Base-by-base conservation (phyloP, 2,113 vertebrate species). In the Embiotoca jacksoni region DNA sequence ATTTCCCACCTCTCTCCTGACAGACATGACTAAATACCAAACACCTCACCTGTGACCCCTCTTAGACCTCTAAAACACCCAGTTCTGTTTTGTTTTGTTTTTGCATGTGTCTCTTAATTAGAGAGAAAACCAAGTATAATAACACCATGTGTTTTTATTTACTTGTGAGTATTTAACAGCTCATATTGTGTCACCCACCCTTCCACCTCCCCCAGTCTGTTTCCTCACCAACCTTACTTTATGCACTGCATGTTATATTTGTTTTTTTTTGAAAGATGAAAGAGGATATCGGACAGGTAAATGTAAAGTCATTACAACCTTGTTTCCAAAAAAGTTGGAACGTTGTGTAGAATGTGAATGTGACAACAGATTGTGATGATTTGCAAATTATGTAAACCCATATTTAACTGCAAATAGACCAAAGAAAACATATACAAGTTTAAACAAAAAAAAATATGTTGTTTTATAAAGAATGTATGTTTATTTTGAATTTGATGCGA, bases 61-160 rank as follows among this genome's bases (percentile, higher is more conserved):
- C 1, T 80, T 46, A 37, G 56, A 14, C 32, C 59, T 55, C 46
- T 5, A 52, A 83, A 73, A 80, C 85, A 84, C 69, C 67, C 62
- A 56, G 62, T 75, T 75, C 35, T 78, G 7, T 81, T 86, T 74
- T 70, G 66, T 91, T 78, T 78, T 78, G 8, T 78, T 75, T 72
- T 73, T 91, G 92, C 90, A 90, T 92, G 90, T 75, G 1, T 73
- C 1, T 23, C 70, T 82, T 84, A 46, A 74, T 50, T 8, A 56
- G 50, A 75, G 50, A 63, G 30, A 68, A 41, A 60, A 32, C 49
- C 44, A 62, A 64, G 55, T 65, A 55, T 47, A 80, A 80, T 58
- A 72, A 84, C 63, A 15, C 75, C 11, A 30, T 68, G 56, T 61
- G 30, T 11, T 47, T 80, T 67, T 70, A 31, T 75, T 78, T 65